Evolutionary conservation across 2,797 vertebrate genomes (phyloP).

Genomic region (Oreonectes daqikongensis): DNA sequence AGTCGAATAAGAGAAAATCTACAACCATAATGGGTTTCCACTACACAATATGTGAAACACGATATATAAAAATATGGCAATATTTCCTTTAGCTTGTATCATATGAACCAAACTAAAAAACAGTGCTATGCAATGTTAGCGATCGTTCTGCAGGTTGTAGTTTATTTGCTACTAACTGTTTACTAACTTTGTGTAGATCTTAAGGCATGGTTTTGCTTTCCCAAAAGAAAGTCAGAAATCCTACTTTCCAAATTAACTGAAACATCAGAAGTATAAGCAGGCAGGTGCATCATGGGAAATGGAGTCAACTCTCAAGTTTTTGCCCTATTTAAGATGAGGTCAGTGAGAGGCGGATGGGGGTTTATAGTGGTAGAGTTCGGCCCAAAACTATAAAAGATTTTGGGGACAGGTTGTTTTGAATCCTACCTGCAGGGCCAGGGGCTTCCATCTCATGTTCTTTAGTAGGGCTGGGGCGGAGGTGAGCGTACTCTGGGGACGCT

Average conservation of each 20-base stretch:
- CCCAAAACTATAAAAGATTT: conserved; percentile 12
- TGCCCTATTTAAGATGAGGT: conserved; percentile 8
- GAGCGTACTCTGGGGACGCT: conserved; percentile 89
- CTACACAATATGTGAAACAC: not conserved
- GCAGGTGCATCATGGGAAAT: conserved; percentile 32
- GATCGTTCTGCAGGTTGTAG: not conserved
- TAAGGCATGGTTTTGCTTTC: not conserved
- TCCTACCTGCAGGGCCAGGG: conserved; percentile 87
- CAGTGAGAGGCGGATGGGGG: not conserved
- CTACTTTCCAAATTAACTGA: not conserved
- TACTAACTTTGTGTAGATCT: not conserved
- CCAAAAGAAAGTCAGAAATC: not conserved
- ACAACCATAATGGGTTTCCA: not conserved
- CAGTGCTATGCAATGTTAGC: not conserved
- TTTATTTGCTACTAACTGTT: not conserved
- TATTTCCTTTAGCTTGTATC: too few species aligned
- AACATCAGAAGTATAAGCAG: not conserved
- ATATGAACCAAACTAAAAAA: not conserved
- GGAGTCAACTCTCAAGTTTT: not conserved
- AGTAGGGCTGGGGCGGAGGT: conserved; percentile 88
- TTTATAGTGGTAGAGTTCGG: conserved; percentile 2
- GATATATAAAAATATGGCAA: too few species aligned
- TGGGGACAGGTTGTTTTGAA: conserved; percentile 31
- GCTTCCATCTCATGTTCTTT: conserved; percentile 93
- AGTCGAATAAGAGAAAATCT: not conserved